Base-by-base conservation (phyloP, 2,797 vertebrate species). In the Lutjanus campechanus region DNA sequence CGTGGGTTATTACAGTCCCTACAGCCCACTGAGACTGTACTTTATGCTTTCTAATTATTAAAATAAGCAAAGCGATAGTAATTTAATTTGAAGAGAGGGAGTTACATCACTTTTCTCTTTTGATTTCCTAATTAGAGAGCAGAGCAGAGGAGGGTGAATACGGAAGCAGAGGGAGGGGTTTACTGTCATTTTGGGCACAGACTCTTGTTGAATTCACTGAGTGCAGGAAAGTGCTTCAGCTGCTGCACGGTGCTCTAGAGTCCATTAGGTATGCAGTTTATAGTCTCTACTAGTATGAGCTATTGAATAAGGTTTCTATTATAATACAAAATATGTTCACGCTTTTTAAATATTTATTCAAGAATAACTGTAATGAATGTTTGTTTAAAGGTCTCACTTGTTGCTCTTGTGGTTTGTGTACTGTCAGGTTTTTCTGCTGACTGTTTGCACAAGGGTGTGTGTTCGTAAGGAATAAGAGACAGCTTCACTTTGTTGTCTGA, bases 151-250 rank as follows among this genome's bases (percentile, higher is more conserved):
- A 81, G 73, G 63, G 60, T 66, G 62, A 76, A 55, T 13, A 15
- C 12, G 54, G 62, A 86, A 76, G 73, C 55, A 22, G 73, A 73
- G 82, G 93, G 89, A 83, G 86, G 85, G 69, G 77, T 86, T 80
- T 77, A 7, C 46, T 59, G 43, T 80, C 41, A 76, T 12, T 73
- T 41, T 50, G 50, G 20, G 49, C 54, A 59, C 49, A 40, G 53
- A 55, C 61, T 81, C 20, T 68, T 77, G 56, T 62, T 78, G 69
- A 70, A 53, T 56, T 65, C 46, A 83, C 36, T 64, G 20, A 73
- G 67, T 10, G 25, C 22, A 67, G 55, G 58, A n/a, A 81, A 70
- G 73, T 29, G 12, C 11, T 41, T 51, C 43, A 66, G 20, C 59
- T 72, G 17, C 15, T 0, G 50, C 53, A 47, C 8, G 60, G 40